These are phyloP conservation scores for Lamellibrachia satsuma DNA, from an alignment of 2,888 invertebrate genomes.

Conservation along the genomic window DNA sequence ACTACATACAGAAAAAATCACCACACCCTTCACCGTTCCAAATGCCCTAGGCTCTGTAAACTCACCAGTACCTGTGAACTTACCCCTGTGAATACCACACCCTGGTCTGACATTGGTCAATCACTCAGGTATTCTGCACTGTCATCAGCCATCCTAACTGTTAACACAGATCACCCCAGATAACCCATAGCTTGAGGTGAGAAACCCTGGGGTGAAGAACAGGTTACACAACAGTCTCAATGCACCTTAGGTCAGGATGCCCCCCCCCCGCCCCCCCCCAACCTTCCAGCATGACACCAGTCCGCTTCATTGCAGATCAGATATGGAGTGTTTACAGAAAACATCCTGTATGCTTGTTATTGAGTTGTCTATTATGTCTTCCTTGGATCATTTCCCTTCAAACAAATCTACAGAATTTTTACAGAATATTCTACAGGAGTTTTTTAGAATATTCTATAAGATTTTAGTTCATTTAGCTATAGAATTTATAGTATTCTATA, in stretches of 20 bases:
- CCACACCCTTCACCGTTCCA: neutral
- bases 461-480: no score
- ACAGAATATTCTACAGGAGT: no score
- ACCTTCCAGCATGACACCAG: neutral
- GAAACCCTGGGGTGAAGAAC: neutral
- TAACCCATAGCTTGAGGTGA: neutral
- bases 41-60: neutral
- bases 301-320: neutral
- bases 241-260: neutral
- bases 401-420: no score
- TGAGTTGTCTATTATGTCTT: neutral
- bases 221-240: neutral
- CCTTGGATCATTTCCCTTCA: no score
- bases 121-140: neutral
- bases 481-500: no score
- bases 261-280: neutral
- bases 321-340: neutral
- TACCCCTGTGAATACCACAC: neutral
- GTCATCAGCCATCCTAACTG: neutral
- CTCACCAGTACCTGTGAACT: neutral
- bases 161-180: neutral
- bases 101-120: neutral
- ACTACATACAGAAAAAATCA: neutral
- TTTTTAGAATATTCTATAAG: no score
- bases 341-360: neutral